Base-by-base conservation (phyloP, 2,113 vertebrate genomes). In the Marcusenius ussheri region DNA sequence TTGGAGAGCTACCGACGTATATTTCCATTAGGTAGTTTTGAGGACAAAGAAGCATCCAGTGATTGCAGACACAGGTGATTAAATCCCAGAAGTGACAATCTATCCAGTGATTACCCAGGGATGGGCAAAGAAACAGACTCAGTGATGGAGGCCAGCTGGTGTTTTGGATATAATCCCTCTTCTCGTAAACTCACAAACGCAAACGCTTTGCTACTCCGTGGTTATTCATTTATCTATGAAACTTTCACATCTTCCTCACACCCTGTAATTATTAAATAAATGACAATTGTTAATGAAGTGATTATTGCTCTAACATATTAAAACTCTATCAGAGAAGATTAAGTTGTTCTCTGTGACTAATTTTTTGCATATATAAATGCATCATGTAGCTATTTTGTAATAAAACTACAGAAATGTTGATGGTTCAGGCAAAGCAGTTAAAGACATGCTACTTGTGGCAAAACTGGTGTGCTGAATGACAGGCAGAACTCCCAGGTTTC, bases 81-180 rank as follows among this genome's bases (percentile, higher is more conserved):
- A 80, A 39, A 80, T 80, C 31, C 11, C 74, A 80, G 13, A 42
- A 6, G 74, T 80, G 74, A 80, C 74, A 39, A 19, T 80, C 74
- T 39, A 80, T 85, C 19, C 83, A 85, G 83, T 85, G 83, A 85
- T 80, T 35, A 80, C 45, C 83, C 83, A 84, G 83, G 83, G 45
- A 24, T 46, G 9, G 21, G 46, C 45, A n/a, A 85, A n/a, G 19
- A 21, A 11, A 27, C 42, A 85, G 83, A 27, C 42, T 46, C 80
- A 46, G 80, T 47, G 46, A 85, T 49, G 83, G 21, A 85, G 24
- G 46, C 24, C 35, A 27, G 42, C 24, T 49, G 42, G 35, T 42
- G 74, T 39, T 80, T 39, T 39, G 74, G 74, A 80, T 39, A 42
- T 42, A 80, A 9, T 31, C 35, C 35, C 35, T 80, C 35, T 80